Conservation (phyloP, 2,113 vertebrate genomes). For the Pseudorasbora parva region DNA sequence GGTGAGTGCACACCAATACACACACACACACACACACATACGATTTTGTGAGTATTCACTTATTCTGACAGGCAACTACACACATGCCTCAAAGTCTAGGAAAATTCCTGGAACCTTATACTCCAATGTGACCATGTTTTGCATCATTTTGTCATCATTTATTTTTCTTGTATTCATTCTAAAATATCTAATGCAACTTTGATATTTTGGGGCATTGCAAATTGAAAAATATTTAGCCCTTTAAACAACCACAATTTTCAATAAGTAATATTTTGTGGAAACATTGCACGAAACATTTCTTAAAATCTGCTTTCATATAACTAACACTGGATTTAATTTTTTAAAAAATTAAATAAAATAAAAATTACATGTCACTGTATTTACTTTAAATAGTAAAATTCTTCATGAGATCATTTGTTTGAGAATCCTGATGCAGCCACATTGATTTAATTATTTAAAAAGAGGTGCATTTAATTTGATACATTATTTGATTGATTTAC, state of each 20-base stretch:
- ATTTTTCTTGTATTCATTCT: background rate
- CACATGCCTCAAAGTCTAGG: background rate
- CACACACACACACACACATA: background rate
- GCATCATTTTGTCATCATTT: background rate
- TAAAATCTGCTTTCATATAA: background rate
- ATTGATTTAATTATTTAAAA: background rate
- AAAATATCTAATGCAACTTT: background rate
- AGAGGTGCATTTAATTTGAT: background rate
- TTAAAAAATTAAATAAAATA: background rate
- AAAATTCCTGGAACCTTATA: background rate
- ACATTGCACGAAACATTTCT: background rate
- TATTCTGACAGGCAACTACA: background rate
- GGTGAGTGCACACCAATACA: slow-evolving; percentile 61
- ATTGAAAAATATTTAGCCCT: background rate
- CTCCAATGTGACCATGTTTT: background rate
- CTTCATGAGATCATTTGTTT: too few species aligned
- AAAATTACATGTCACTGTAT: background rate
- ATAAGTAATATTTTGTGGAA: background rate
- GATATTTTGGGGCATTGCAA: background rate
- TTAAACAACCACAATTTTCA: background rate
- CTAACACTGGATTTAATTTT: background rate
- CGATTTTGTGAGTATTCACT: background rate
- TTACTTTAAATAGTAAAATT: background rate
- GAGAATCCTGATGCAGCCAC: too few species aligned
- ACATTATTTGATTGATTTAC: background rate